Evolutionary conservation across 2,113 vertebrate species (phyloP).

Genomic region (Ctenodactylus gundi): DNA sequence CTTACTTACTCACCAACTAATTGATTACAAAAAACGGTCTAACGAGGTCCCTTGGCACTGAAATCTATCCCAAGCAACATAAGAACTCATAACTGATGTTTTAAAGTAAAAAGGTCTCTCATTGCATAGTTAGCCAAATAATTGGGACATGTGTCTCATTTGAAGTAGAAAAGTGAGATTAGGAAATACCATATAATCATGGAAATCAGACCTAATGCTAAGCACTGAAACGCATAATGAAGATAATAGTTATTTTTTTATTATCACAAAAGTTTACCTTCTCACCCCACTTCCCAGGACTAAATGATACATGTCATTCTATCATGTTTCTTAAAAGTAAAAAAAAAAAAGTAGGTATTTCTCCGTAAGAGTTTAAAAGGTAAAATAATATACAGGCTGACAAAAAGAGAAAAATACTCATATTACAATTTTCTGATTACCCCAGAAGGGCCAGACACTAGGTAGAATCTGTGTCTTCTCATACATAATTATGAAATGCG

Average conservation of each 20-base stretch:
- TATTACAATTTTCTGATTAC: not conserved
- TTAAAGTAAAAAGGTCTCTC: slow-evolving; percentile 55
- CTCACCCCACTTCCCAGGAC: not conserved
- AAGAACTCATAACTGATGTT: not conserved
- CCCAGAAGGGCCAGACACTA: not conserved
- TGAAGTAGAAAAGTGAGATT: not conserved
- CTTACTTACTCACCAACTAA: not conserved
- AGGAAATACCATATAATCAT: slow-evolving; percentile 18
- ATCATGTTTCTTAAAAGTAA: not conserved
- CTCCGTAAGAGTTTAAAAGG: not conserved
- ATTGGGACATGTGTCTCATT: slow-evolving; percentile 45
- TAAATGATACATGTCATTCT: not conserved
- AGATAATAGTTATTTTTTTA: not conserved
- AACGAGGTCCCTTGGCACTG: slow-evolving; percentile 40
- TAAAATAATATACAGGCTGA: not conserved
- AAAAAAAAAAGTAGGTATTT: not conserved
- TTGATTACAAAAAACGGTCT: slow-evolving; percentile 53
- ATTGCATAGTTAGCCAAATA: slow-evolving; percentile 39
- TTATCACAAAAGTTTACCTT: not conserved
- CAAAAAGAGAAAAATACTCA: not conserved
- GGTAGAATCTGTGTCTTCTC: not conserved
- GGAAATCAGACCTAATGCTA: slow-evolving; percentile 35
- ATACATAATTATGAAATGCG: not conserved
- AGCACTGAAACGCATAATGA: not conserved
- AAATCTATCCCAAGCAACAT: not conserved